Evolutionary conservation across 2,888 invertebrate genomes (phyloP), one percentile per base, ranked within the genome.

Genomic region (Pristionchus mayeri): DNA sequence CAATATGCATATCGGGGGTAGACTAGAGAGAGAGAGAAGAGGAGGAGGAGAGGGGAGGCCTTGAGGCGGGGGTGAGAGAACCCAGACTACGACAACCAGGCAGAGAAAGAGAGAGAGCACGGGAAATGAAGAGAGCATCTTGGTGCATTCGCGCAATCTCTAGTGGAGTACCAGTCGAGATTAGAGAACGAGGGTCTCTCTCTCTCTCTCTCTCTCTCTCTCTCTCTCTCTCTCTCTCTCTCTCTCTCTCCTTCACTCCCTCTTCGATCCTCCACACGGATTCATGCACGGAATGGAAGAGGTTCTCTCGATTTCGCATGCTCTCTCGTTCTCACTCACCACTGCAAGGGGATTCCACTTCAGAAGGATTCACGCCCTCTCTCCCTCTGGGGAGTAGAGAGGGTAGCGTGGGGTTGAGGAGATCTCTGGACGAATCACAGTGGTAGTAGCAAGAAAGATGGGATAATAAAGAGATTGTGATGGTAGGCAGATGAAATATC

Each of bases 71-170:
- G 24, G 40, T 21, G 63, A 63, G 75, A 37, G 75, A 13, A n/a
- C n/a, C n/a, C n/a, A n/a, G n/a, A n/a, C n/a, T n/a, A n/a, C n/a
- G n/a, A n/a, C n/a, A n/a, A n/a, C n/a, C n/a, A n/a, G n/a, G n/a
- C n/a, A 78, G 76, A 48, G 76, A 40, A 37, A 27, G 16, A 76
- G 76, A 71, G 71, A 71, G 71, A 71, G 71, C 40, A 44, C 40
- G 71, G 6, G 71, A n/a, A 40, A 30, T 4, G n/a, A 1, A 3
- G 71, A 63, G 63, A 44, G 71, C 11, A 34, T 63, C 34, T n/a
- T n/a, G n/a, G n/a, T n/a, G n/a, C n/a, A n/a, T n/a, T n/a, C n/a
- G n/a, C n/a, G n/a, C n/a, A n/a, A n/a, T n/a, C n/a, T n/a, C n/a
- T n/a, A n/a, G n/a, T n/a, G n/a, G n/a, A n/a, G n/a, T n/a, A n/a